Evolutionary conservation across 2,797 vertebrate species (phyloP), one percentile per base, ranked within the genome.

Genomic region (Dryobates pubescens): DNA sequence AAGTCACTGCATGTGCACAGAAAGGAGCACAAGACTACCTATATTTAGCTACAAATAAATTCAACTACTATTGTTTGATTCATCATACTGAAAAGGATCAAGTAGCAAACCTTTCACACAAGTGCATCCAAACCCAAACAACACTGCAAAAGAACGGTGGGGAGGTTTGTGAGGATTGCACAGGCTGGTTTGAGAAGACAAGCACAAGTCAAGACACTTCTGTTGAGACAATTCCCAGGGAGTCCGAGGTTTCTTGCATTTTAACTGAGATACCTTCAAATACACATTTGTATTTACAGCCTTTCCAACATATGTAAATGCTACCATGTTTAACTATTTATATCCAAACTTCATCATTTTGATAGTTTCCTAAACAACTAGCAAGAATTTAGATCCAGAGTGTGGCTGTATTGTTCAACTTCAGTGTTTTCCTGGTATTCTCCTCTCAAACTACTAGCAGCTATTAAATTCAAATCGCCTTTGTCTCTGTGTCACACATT

Each of bases 141-240:
- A 8, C 1, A 0, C 22, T 17, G 53, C 17, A 77, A 51, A 34
- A 74, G 24, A 56, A 65, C 0, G 4, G 51, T 12, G 41, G 58
- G 61, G 10, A 69, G 36, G 38, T 41, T 19, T 67, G 34, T 38
- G 27, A 76, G 49, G 64, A 20, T 14, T 27, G 43, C 30, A 27
- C 4, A 10, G 26, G 41, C 8, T 32, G 47, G 29, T 56, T 45
- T 22, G 34, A 65, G 71, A 56, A 76, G 17, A 61, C 0, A 3
- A 51, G 30, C 1, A 1, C 53, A 54, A 71, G 29, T 13, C 1
- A n/a, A 34, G 47, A 27, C 54, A 26, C 17, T 81, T 41, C 57
- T 36, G 53, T 45, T 57, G 17, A 88, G 51, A 19, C 0, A 1
- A 30, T 32, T 68, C 22, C 22, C 65, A 51, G 38, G 13, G 13